Evolutionary conservation across 2,888 invertebrate genomes (phyloP), one percentile per base, ranked within the genome.

Genomic region (Tetheella fluctuosa): DNA sequence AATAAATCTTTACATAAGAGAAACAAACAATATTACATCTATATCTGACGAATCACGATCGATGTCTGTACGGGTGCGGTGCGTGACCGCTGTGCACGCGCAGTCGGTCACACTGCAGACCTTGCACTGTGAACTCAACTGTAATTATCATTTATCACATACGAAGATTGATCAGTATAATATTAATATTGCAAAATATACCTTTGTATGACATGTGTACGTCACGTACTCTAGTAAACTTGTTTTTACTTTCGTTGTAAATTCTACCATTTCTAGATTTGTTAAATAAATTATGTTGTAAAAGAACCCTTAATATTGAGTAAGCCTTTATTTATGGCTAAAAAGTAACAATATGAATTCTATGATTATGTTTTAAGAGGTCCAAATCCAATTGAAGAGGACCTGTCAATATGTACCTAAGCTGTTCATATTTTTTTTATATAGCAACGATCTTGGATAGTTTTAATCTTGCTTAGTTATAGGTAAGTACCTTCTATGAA

Each of bases 51-150:
- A 20, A 48, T 48, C 48, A 37, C 48, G 48, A 48, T 20, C 48
- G 48, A 15, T n/a, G 3, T 48, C 20, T 20, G 39, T 39, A 23
- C 34, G 54, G 20, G 61, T 30, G 60, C 56, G 59, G 59, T 68
- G 77, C 81, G 83, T 80, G 81, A 80, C 76, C 68, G 67, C 60
- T 63, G 76, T 80, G 83, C 85, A 82, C 84, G 85, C 84, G 84
- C 76, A 42, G 15, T 37, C 85, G 82, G 83, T 85, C 84, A 84
- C 76, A 48, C 48, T 39, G 17, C 48, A 48, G 48, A 69, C 69
- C 74, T 73, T 76, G 71, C 75, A 68, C 81, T 79, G 71, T 81
- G 77, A 81, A 81, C 81, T 61, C 37, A 55, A 55, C 12, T 55
- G 55, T 55, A 73, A 77, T 76, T 71, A 79, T 70, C 72, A 77